Evolutionary conservation across 2,888 invertebrate species (phyloP), one percentile per base, ranked within the genome.

Genomic region (Archips xylosteana): DNA sequence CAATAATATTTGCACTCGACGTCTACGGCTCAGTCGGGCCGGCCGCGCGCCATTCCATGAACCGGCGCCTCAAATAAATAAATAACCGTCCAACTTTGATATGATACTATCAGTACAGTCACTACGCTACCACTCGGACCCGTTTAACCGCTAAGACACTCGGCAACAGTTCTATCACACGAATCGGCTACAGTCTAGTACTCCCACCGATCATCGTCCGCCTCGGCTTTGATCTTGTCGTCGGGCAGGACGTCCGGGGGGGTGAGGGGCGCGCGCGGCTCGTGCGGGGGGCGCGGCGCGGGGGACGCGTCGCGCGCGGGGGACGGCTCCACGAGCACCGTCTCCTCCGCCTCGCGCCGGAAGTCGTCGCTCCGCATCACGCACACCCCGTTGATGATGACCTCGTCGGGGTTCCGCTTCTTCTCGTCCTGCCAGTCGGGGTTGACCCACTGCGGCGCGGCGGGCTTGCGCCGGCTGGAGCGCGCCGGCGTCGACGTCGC

Each of bases 381-480:
- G 86, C 98, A 98, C 39, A 98, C 98, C 0, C 98, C 98, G 86
- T 98, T 98, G 82, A 98, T 98, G 84, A 98, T 98, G 39, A 98
- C 97, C 86, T 98, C 98, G 83, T 97, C 97, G 77, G 90, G 94
- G 84, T 88, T 92, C 61, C 94, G 89, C 23, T 95, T 94, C 79
- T 95, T 95, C 79, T 95, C 95, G 85, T 97, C 97, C 84, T 97
- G 97, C 97, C 97, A 97, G 82, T 98, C 98, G 8, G 99, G 99
- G 90, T 99, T 99, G 4, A 99, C 98, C 98, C 99, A 99, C 91
- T 99, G 99, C 2, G 99, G 99, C 70, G 99, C 98, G 1, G 98
- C 98, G 0, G 99, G 98, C 94, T 99, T 99, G 83, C 99, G 96
- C 77, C 98, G 94, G 71, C 97, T 97, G 36, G 95, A 94, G 34